Evolutionary conservation across 2,113 vertebrate genomes (phyloP).

Genomic region (Sporophila hypoxantha): DNA sequence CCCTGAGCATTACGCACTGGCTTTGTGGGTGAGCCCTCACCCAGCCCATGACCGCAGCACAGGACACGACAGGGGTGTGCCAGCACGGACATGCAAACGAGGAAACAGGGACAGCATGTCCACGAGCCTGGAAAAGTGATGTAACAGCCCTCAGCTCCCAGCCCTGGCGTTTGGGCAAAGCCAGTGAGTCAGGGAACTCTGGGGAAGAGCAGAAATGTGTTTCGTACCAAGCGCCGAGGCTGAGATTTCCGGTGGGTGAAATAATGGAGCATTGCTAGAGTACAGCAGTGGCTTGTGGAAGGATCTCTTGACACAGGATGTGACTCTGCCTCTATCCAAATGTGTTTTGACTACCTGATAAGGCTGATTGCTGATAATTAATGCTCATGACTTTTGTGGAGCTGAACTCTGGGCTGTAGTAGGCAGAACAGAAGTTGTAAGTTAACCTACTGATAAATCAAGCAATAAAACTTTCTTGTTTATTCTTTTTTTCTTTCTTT

Average conservation of each 20-base stretch:
- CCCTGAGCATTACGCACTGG: background rate
- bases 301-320: background rate
- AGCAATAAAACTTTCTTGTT: background rate
- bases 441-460: background rate
- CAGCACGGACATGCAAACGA: background rate
- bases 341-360: background rate
- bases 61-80: background rate
- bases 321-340: background rate
- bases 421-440: background rate
- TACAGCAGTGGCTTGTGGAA: background rate
- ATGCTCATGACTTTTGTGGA: background rate
- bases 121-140: background rate
- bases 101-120: background rate
- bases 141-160: background rate
- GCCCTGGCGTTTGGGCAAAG: background rate
- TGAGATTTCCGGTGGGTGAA: background rate
- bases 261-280: background rate
- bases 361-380: background rate
- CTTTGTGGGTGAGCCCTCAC: background rate
- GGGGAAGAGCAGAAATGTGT: background rate
- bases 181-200: constrained; percentile 7
- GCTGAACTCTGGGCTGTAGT: background rate
- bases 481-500: accelerated
- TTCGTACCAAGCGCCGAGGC: accelerated
- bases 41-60: background rate